Base-by-base conservation (phyloP, 2,113 vertebrate genomes). In the Rhea americana region DNA sequence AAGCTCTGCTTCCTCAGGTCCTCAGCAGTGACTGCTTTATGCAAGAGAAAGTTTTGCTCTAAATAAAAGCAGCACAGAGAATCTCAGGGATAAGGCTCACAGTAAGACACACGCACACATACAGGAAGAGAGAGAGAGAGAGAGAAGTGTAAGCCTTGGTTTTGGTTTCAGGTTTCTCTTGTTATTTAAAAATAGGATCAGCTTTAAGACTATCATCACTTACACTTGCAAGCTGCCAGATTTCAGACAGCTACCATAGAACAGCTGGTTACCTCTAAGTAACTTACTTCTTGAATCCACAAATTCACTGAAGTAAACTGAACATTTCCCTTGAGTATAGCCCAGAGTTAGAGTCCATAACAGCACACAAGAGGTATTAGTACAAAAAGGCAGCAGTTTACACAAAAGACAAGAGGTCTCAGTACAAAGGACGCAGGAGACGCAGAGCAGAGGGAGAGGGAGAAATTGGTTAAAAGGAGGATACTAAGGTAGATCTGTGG, bases 221-320 rank as follows among this genome's bases (percentile, higher is more conserved):
- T 58, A 8, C 3, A 3, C 20, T 59, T 32, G 50, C 11, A 85
- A 59, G 22, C 14, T 68, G 15, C 5, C 37, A 25, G 13, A 35
- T 19, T 74, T 53, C 50, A 15, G 17, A 80, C 45, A 93, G 4
- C 30, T 59, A 39, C n/a, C 37, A 45, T 20, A 55, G 30, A 82
- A 67, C 4, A 63, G 16, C 13, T 78, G 25, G 13, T 30, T 77
- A 53, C 15, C 51, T 62, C 39, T 19, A 50, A 53, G 17, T 8
- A 15, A 68, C 62, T 74, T 32, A 26, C 25, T 50, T 75, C 79
- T 45, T 63, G 71, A 79, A 56, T 7, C 53, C 28, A n/a, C 1
- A 0, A 1, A 5, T 12, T 45, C 21, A 35, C 19, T 0, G 3
- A 48, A 28, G 8, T n/a, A 77, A 81, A 32, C 12, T 13, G 16